Base-by-base conservation (phyloP, 2,113 vertebrate genomes). In the Gymnogyps californianus region DNA sequence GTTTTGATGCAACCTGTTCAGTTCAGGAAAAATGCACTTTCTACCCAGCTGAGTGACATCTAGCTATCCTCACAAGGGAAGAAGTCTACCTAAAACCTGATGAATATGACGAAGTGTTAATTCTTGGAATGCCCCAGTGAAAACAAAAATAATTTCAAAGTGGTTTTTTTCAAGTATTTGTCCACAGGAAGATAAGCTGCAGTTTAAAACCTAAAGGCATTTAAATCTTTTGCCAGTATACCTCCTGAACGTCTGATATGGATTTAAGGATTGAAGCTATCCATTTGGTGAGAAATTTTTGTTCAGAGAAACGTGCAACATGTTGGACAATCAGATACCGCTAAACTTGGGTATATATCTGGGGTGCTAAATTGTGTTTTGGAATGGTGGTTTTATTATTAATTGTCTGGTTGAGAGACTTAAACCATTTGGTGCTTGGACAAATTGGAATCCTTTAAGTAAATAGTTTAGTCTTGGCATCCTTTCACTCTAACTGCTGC, bases 361-460 rank as follows among this genome's bases (percentile, higher is more conserved):
- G 54, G 58, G 55, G 79, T 88, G 79, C 72, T 97, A 93, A 87
- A 90, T 34, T 94, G 83, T 95, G 91, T 95, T 98, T 97, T 98
- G 95, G 93, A 91, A 96, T 87, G 87, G 80, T 94, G 82, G 51
- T 85, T 97, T 98, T 98, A 96, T 97, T 98, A 98, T 98, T 98
- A 98, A 97, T 97, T 96, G 66, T 61, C 82, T 98, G 51, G 87
- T 91, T 97, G 96, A 98, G 95, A 98, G 97, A 98, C 96, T 72
- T 96, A 95, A 97, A 96, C 96, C 96, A 97, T 98, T 98, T 98
- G 97, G 96, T 96, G 79, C 96, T 97, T 85, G 95, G 84, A 88
- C 90, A 96, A 96, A 96, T 59, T 92, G 92, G 93, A 98, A 97
- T 95, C 70, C 54, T 97, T 97, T 96, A 96, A 96, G 92, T 97